A percentile compares a stretch with the other conserved stretches of the same genome.
These are phyloP conservation scores for Drosophila bocki DNA, from an alignment of 1,140 invertebrate genomes.

Conservation along the genomic window DNA sequence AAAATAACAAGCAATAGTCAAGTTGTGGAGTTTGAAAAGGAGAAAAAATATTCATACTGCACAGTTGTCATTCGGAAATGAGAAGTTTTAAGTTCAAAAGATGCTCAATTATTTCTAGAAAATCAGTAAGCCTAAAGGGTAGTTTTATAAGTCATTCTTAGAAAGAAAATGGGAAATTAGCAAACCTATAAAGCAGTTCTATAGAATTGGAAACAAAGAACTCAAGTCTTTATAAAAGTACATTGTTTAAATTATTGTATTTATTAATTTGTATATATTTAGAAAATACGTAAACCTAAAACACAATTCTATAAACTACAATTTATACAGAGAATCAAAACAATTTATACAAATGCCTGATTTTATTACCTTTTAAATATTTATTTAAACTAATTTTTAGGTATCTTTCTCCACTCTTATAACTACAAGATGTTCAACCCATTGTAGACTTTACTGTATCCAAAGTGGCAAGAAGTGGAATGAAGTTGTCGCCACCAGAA, in stretches of 20 bases:
- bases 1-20: slow-evolving; percentile 20
- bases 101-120: accelerated
- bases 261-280: too few species aligned
- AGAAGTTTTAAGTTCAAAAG: background rate
- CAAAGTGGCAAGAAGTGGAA: slow-evolving; percentile 19
- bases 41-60: background rate
- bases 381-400: background rate
- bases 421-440: background rate
- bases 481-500: slow-evolving; percentile 38
- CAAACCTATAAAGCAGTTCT: too few species aligned
- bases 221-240: too few species aligned
- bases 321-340: too few species aligned
- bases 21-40: background rate
- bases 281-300: too few species aligned
- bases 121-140: too few species aligned
- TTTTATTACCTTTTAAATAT: background rate
- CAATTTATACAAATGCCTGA: too few species aligned
- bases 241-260: too few species aligned
- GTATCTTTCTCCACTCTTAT: background rate
- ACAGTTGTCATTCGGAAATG: background rate
- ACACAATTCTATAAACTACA: too few species aligned
- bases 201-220: too few species aligned
- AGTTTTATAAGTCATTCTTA: background rate
- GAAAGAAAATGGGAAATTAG: background rate
- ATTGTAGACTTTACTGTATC: slow-evolving; percentile 10